Conservation (phyloP, 2,797 vertebrate species). For the Phaenicophaeus curvirostris region DNA sequence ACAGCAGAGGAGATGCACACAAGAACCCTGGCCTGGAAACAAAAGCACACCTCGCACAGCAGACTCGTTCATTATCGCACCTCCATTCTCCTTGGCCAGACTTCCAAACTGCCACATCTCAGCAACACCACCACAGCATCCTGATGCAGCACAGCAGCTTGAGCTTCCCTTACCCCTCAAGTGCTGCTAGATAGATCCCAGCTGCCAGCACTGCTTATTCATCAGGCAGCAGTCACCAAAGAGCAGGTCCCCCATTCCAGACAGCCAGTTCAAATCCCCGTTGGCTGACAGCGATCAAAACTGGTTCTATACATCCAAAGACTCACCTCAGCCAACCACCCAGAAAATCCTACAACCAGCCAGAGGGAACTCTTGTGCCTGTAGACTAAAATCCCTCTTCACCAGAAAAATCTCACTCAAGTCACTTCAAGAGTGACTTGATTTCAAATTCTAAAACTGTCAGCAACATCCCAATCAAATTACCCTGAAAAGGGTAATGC, state of each 20-base stretch:
- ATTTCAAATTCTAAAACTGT: background rate
- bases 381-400: background rate
- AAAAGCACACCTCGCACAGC: background rate
- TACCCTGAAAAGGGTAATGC: rapidly evolving
- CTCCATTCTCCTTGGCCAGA: background rate
- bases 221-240: background rate
- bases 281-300: background rate
- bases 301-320: background rate
- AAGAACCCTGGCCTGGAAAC: background rate
- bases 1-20: background rate
- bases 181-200: background rate
- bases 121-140: background rate
- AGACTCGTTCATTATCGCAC: background rate
- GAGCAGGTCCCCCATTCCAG: background rate
- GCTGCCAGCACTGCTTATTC: background rate
- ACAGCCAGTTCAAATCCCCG: background rate
- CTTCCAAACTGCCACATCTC: background rate
- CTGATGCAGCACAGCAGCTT: background rate
- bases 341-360: background rate
- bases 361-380: background rate
- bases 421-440: background rate
- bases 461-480: background rate
- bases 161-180: background rate
- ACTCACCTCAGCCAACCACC: background rate
- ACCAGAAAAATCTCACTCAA: background rate